Evolutionary conservation across 2,888 invertebrate genomes (phyloP).

Genomic region (Formica aserva): DNA sequence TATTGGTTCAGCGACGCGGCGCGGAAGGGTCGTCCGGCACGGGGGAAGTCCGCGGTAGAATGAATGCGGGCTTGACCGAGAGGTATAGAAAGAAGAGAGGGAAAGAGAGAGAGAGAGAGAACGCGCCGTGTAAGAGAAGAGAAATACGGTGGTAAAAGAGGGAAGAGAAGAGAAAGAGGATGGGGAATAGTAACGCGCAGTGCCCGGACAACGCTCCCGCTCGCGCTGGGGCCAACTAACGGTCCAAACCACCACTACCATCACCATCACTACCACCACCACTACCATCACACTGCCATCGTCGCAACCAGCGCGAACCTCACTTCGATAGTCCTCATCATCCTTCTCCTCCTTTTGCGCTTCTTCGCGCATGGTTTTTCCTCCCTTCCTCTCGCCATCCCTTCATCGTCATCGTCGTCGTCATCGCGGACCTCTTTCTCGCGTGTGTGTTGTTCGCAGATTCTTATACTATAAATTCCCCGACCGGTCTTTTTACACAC

Average conservation of each 20-base stretch:
- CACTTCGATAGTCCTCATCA: constrained; percentile 73
- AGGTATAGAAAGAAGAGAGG: constrained; percentile 34
- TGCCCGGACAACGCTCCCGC: constrained; percentile 85
- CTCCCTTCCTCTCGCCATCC: constrained; percentile 22
- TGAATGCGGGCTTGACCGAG: constrained; percentile 59
- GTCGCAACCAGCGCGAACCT: constrained; percentile 60
- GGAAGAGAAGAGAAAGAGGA: constrained; percentile 54
- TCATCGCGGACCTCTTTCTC: constrained; percentile 19
- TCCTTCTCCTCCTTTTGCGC: constrained; percentile 64
- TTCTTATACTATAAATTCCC: constrained; percentile 50
- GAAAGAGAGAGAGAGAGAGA: not conserved
- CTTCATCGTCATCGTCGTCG: not conserved
- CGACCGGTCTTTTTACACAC: constrained; percentile 50
- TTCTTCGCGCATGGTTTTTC: constrained; percentile 50
- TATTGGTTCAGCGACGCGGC: constrained; percentile 32
- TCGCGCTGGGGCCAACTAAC: constrained; percentile 85
- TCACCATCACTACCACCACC: constrained; percentile 52
- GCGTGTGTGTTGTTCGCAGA: not conserved
- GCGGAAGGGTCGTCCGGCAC: constrained; percentile 53
- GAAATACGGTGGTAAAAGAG: constrained; percentile 45
- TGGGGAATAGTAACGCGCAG: constrained; percentile 74
- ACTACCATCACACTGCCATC: constrained; percentile 44
- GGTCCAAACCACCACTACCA: constrained; percentile 83
- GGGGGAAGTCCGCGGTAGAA: constrained; percentile 62
- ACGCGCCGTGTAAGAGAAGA: constrained; percentile 54